These are phyloP conservation scores for Anableps anableps DNA, from an alignment of 2,797 vertebrate species.

Conservation along the genomic window DNA sequence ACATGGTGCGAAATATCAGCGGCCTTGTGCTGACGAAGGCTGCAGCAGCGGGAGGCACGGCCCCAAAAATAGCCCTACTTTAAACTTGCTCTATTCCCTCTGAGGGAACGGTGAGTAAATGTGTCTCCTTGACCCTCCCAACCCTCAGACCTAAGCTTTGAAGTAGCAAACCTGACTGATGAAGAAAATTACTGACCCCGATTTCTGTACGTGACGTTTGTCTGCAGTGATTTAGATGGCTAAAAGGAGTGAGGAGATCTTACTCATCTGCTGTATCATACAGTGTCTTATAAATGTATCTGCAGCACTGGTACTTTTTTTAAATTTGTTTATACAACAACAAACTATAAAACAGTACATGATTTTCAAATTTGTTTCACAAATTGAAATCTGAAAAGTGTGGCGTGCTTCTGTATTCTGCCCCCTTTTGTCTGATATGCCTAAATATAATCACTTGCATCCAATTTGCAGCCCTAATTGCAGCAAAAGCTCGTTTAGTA, in stretches of 20 bases:
- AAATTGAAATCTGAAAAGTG: not conserved
- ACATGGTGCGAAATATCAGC: conserved; percentile 57
- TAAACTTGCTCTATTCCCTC: conserved; percentile 56
- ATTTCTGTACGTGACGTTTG: conserved; percentile 1
- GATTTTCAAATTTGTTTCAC: not conserved
- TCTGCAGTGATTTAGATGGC: not conserved
- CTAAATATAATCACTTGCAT: not conserved
- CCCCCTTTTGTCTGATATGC: not conserved
- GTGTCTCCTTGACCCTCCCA: conserved; percentile 63
- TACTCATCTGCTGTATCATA: not conserved
- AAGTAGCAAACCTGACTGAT: conserved; percentile 53
- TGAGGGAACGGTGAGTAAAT: conserved; percentile 23
- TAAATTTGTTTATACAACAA: not conserved
- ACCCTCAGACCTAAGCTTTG: conserved; percentile 61
- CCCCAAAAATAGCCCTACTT: conserved; percentile 75
- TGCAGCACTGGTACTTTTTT: not conserved
- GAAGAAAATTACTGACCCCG: conserved; percentile 37
- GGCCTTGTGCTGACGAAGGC: conserved; percentile 41
- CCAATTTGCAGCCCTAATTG: not conserved
- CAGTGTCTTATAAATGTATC: not conserved
- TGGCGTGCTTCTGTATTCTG: not conserved
- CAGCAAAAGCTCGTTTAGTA: not conserved
- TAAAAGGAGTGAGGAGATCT: not conserved
- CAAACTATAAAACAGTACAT: not conserved
- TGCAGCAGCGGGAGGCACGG: not conserved